A percentile compares a stretch with the other conserved stretches of the same genome.
phyloP scores from a whole-genome alignment of 2,113 vertebrate species.

The Cercocebus atys region DNA sequence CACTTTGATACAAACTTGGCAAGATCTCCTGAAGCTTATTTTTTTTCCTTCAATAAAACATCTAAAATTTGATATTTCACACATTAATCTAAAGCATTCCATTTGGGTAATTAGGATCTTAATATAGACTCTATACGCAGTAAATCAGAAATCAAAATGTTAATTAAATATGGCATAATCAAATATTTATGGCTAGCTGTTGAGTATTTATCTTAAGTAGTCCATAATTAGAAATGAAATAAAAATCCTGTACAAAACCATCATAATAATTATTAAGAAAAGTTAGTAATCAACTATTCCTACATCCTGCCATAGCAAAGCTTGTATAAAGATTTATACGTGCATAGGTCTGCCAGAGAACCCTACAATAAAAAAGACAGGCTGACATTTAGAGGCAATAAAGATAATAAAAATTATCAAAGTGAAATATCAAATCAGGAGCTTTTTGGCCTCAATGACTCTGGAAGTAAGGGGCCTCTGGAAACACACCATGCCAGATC shows the following conservation, averaged over 20 bases:
- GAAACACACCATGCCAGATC: not conserved
- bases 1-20: not conserved
- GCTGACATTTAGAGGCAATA: not conserved
- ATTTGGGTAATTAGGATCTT: not conserved
- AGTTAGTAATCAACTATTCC: not conserved
- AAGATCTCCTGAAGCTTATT: not conserved
- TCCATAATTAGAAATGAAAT: not conserved
- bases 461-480: not conserved
- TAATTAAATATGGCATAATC: conserved; percentile 29
- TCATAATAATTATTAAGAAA: not conserved
- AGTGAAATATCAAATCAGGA: not conserved
- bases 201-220: conserved; percentile 19
- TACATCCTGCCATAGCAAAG: not conserved
- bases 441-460: not conserved
- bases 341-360: not conserved
- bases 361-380: not conserved
- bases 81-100: not conserved
- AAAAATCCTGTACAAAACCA: not conserved
- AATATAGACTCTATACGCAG: not conserved
- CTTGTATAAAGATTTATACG: not conserved
- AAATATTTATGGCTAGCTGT: not conserved
- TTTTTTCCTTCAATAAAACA: not conserved
- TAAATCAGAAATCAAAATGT: conserved; percentile 34
- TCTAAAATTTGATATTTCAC: not conserved
- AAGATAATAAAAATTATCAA: not conserved